Evolutionary conservation across 2,888 invertebrate species (phyloP).

Genomic region (Eristalis pertinax): DNA sequence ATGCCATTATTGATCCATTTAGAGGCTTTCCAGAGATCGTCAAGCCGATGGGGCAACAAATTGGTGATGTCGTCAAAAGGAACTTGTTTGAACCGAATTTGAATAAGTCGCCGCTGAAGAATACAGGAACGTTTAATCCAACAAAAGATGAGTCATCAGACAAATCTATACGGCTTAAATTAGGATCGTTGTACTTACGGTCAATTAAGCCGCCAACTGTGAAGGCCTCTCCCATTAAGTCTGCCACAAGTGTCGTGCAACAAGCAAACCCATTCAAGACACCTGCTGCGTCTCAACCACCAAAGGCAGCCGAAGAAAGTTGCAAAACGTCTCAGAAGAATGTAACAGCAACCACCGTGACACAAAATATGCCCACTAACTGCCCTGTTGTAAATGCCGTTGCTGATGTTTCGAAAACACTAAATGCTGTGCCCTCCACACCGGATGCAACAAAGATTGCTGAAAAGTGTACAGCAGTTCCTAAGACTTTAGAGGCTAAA

Average conservation of each 20-base stretch:
- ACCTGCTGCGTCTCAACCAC: background rate
- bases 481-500: background rate
- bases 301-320: background rate
- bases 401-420: background rate
- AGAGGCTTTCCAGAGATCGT: background rate
- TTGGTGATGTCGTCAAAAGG: background rate
- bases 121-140: background rate
- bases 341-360: background rate
- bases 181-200: conserved; percentile 29
- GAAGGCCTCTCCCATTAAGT: background rate
- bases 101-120: background rate
- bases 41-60: background rate
- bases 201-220: conserved; percentile 51
- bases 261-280: background rate
- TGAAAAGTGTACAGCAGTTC: background rate
- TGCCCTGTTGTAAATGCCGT: background rate
- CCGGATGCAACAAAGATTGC: background rate
- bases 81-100: background rate
- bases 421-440: background rate
- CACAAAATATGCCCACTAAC: background rate
- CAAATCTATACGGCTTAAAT: conserved; percentile 5
- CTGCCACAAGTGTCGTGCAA: background rate
- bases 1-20: background rate
- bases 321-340: background rate
- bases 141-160: background rate